A percentile compares a stretch with the other conserved stretches of the same genome.
phyloP scores from a whole-genome alignment of 2,888 invertebrate genomes.

The Drosophila paranaensis region DNA sequence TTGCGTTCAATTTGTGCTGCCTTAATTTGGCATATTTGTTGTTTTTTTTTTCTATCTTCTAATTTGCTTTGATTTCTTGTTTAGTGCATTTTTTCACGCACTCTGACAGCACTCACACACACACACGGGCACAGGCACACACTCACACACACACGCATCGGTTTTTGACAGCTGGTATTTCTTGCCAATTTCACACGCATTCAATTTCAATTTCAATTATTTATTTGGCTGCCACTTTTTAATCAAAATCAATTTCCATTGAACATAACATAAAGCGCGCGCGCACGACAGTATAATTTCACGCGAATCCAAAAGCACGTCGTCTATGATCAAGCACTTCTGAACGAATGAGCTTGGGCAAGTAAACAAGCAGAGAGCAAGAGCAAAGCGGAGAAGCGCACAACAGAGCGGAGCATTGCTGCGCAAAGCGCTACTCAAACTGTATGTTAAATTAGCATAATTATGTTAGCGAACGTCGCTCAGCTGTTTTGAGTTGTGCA shows the following conservation, averaged over 20 bases:
- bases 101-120: conserved; percentile 28
- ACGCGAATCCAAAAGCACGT: background rate
- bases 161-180: conserved; percentile 35
- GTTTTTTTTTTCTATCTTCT: conserved; percentile 28
- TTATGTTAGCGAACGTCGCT: background rate
- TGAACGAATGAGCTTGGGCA: conserved; percentile 34
- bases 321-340: conserved; percentile 30
- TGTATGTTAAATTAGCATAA: conserved; percentile 30
- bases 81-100: conserved; percentile 70
- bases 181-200: conserved; percentile 34
- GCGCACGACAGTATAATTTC: conserved; percentile 4
- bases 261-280: conserved; percentile 17
- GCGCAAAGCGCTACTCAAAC: conserved; percentile 6
- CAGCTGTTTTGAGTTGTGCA: background rate
- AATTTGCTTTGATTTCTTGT: conserved; percentile 41
- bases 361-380: conserved; percentile 3
- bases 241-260: conserved; percentile 46
- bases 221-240: conserved; percentile 34
- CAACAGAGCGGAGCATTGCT: background rate
- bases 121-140: conserved; percentile 15
- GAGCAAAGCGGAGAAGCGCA: background rate
- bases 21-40: conserved; percentile 58
- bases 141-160: conserved; percentile 13
- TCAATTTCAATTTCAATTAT: conserved; percentile 44
- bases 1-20: conserved; percentile 15